A percentile compares a stretch with the other conserved stretches of the same genome.
These are phyloP conservation scores for Trachythela sp. DNA, from an alignment of 64 coral and sea anemone species.

Conservation along the genomic window DNA sequence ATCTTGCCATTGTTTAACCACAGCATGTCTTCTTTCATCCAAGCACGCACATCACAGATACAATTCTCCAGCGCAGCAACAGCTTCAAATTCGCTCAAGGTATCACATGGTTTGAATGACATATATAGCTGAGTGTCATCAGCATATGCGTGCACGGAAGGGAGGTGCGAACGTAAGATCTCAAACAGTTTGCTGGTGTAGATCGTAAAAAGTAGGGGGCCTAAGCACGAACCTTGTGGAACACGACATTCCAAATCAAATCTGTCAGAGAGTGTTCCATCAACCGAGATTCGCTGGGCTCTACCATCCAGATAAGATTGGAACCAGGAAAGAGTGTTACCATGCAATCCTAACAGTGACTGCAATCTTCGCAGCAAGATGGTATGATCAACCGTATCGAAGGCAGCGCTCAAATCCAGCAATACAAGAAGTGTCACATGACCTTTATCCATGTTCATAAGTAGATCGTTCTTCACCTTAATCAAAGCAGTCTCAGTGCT, in stretches of 20 bases:
- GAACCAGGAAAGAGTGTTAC: neutral
- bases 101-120: neutral
- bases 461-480: conserved; percentile 31
- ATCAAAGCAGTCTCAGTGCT: conserved; percentile 33
- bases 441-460: conserved; percentile 28
- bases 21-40: neutral
- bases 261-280: neutral
- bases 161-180: neutral
- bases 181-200: neutral
- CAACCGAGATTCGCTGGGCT: neutral
- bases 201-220: neutral
- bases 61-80: neutral
- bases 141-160: neutral
- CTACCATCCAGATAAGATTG: neutral
- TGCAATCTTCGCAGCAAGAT: neutral
- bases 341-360: neutral
- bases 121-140: neutral
- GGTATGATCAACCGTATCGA: neutral
- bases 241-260: neutral
- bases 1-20: neutral
- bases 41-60: neutral
- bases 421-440: neutral
- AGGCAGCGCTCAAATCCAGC: neutral
- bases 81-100: neutral
- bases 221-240: neutral